phyloP scores from a whole-genome alignment of 2,113 vertebrate species.

The Puma concolor region DNA sequence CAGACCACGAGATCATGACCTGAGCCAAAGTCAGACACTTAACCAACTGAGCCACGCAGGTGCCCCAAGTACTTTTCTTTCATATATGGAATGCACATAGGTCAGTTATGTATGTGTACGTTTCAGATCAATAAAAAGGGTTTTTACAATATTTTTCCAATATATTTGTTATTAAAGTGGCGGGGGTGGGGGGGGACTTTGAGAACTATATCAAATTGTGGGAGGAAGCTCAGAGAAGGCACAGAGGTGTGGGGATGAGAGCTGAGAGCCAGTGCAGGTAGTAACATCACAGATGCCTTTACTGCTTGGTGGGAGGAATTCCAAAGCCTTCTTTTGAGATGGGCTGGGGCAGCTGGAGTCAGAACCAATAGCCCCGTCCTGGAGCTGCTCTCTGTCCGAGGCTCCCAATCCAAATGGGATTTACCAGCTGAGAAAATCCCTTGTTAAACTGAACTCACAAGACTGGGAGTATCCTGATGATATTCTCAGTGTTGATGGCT shows the following conservation, averaged over 20 bases:
- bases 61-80: background rate
- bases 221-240: background rate
- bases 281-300: background rate
- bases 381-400: background rate
- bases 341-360: background rate
- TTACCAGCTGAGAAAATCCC: slow-evolving; percentile 2
- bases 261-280: background rate
- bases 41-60: too few species aligned
- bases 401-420: background rate
- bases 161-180: background rate
- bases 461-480: background rate
- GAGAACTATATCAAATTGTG: background rate
- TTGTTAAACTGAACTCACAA: background rate
- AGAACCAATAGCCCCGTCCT: background rate
- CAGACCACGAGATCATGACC: too few species aligned
- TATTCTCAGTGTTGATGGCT: background rate
- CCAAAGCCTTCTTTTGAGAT: background rate
- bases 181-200: background rate
- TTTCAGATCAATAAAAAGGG: slow-evolving; percentile 1
- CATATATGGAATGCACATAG: background rate
- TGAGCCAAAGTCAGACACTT: too few species aligned
- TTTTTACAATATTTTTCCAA: background rate
- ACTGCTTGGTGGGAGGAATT: background rate
- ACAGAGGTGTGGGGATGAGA: background rate
- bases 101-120: background rate